phyloP scores from a whole-genome alignment of 2,797 vertebrate species.

The Meda fulgida region DNA sequence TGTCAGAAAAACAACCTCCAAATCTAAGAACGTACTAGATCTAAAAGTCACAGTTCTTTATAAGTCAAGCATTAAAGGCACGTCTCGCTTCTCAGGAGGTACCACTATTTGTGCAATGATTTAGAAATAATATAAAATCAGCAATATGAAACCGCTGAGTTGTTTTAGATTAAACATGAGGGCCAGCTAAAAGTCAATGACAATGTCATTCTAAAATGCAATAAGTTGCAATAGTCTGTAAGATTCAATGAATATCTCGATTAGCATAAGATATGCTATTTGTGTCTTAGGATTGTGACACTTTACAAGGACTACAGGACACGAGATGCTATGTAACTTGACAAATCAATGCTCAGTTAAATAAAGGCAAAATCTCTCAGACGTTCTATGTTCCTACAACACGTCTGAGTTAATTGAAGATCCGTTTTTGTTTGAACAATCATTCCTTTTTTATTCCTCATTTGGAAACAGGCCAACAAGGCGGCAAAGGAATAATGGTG shows the following conservation, averaged over 20 bases:
- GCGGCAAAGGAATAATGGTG: slow-evolving; percentile 52
- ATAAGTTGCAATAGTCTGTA: neutral
- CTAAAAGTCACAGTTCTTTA: slow-evolving; percentile 21
- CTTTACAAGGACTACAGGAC: slow-evolving; percentile 56
- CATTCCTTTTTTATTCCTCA: slow-evolving; percentile 55
- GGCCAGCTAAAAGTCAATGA: neutral
- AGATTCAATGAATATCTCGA: slow-evolving; percentile 69
- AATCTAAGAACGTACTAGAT: neutral
- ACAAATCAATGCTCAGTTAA: neutral
- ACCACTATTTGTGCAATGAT: neutral
- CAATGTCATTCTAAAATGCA: neutral
- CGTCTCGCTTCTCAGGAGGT: slow-evolving; percentile 13
- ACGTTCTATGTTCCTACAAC: slow-evolving; percentile 28
- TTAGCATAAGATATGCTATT: slow-evolving; percentile 59
- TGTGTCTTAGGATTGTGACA: slow-evolving; percentile 48
- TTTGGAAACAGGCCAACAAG: slow-evolving; percentile 56
- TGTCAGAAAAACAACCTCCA: slow-evolving; percentile 29
- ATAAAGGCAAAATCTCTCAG: slow-evolving; percentile 15
- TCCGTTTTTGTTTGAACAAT: slow-evolving; percentile 52
- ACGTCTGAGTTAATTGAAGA: slow-evolving; percentile 36
- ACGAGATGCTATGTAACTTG: slow-evolving; percentile 47
- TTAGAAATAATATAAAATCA: slow-evolving; percentile 23
- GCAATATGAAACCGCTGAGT: slow-evolving; percentile 3
- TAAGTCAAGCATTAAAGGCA: neutral
- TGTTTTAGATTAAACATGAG: neutral